Percentiles rank a stretch among this genome's conserved stretches.
phyloP scores from a whole-genome alignment of 2,888 invertebrate species.

The Amiota mariae region DNA sequence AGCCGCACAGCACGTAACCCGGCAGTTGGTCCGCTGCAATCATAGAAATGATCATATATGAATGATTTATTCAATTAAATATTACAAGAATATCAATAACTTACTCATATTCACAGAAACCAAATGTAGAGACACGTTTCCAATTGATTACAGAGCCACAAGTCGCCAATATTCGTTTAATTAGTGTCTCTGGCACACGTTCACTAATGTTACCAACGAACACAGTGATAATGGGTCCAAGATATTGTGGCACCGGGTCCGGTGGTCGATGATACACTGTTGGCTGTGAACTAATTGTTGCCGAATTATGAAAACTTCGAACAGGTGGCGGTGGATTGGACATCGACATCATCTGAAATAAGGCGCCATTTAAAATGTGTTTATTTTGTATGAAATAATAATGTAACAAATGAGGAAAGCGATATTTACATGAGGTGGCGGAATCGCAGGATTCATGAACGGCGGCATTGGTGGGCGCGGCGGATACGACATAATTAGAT shows the following conservation, averaged over 20 bases:
- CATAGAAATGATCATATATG: background rate
- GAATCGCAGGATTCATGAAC: conserved; percentile 83
- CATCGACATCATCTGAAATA: conserved; percentile 75
- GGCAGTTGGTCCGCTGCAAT: conserved; percentile 85
- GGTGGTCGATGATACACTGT: conserved; percentile 71
- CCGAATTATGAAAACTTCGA: conserved; percentile 73
- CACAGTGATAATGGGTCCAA: conserved; percentile 95
- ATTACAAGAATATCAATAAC: conserved; percentile 34
- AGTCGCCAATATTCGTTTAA: conserved; percentile 90
- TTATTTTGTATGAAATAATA: background rate
- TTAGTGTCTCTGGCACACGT: conserved; percentile 94
- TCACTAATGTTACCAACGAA: conserved; percentile 98
- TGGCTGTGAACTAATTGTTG: conserved; percentile 73
- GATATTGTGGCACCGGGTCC: conserved; percentile 72
- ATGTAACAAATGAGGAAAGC: background rate
- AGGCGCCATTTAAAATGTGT: background rate
- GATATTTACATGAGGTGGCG: conserved; percentile 75
- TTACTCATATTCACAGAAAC: conserved; percentile 95
- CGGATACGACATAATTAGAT: conserved; percentile 86
- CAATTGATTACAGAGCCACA: conserved; percentile 96
- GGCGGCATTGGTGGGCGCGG: conserved; percentile 87
- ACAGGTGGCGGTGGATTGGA: conserved; percentile 73
- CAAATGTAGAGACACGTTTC: conserved; percentile 98
- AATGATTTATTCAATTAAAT: background rate
- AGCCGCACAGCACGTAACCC: conserved; percentile 94